Percentiles rank a stretch among this genome's conserved stretches.
These are phyloP conservation scores for Polydrusus tereticollis DNA, from an alignment of 2,888 invertebrate genomes.

Conservation along the genomic window DNA sequence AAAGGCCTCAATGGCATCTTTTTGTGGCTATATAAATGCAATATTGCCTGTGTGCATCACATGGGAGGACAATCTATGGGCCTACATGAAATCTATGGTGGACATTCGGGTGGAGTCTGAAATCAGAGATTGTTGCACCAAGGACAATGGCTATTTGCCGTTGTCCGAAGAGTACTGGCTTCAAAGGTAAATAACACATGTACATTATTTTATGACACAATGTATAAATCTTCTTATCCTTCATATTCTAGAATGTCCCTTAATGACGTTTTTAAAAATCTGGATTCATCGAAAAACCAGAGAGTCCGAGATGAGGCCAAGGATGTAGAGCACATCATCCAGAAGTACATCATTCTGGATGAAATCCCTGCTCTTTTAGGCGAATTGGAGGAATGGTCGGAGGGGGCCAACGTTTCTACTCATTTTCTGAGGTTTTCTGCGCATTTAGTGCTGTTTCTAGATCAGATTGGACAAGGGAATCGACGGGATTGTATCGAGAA, in stretches of 20 bases:
- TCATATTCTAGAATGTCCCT: constrained; percentile 72
- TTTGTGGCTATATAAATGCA: constrained; percentile 86
- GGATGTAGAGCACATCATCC: constrained; percentile 81
- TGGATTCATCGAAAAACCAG: constrained; percentile 74
- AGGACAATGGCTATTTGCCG: constrained; percentile 69
- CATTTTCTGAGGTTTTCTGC: constrained; percentile 85
- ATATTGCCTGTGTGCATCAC: constrained; percentile 82
- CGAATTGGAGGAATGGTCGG: constrained; percentile 77
- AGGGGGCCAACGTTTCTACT: constrained; percentile 68
- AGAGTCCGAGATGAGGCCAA: constrained; percentile 72
- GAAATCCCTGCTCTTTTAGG: constrained; percentile 81
- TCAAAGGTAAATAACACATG: constrained; percentile 65
- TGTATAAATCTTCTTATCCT: too few species aligned
- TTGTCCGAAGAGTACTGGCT: constrained; percentile 80
- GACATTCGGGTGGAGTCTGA: constrained; percentile 89
- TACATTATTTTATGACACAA: background rate
- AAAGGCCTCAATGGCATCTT: constrained; percentile 80
- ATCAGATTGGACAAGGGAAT: constrained; percentile 81
- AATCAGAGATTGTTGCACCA: constrained; percentile 71
- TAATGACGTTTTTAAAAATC: constrained; percentile 77
- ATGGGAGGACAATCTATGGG: constrained; percentile 95
- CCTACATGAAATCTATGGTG: constrained; percentile 84
- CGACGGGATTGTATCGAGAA: constrained; percentile 80
- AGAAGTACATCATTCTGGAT: constrained; percentile 88
- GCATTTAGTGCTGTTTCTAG: constrained; percentile 86